Evolutionary conservation across 2,797 vertebrate genomes (phyloP), one percentile per base, ranked within the genome.

Genomic region (Sebastolobus altivelis): DNA sequence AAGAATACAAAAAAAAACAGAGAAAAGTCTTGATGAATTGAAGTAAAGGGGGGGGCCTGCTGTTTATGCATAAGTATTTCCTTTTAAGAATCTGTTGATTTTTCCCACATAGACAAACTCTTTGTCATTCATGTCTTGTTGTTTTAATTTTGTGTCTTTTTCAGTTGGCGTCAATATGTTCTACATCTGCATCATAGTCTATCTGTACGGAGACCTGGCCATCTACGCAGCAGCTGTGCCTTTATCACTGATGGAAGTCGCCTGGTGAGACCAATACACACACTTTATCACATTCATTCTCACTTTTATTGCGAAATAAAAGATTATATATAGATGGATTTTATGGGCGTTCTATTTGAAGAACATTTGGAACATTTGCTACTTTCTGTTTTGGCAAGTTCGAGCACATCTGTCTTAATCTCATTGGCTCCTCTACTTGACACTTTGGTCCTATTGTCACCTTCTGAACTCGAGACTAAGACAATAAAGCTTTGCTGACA

Each of bases 161-260:
- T 16, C 95, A 99, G 98, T 99, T 76, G 98, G 98, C 1, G 97
- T 99, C 91, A 99, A 99, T 89, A 95, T 99, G 95, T 99, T 99
- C 95, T 99, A 99, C 93, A 97, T 99, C 95, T 99, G 98, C 95
- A 96, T 99, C 89, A 99, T 99, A 4, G 89, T 98, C 76, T 99
- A 99, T 90, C 96, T 99, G 88, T 99, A 99, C 0, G 99, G 98
- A 75, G 99, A 99, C 91, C 92, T 99, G 93, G 98, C 99, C 70
- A 99, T 99, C 95, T 99, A 99, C 0, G 99, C 99, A 0, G 98
- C 99, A 0, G 99, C 99, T 0, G 99, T 99, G 38, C 99, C 99
- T 0, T 95, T 98, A 68, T 99, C 99, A 1, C 96, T 99, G 37
- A 98, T 98, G 97, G 97, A 99, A 80, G 98, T 99, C 6, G 97